These are phyloP conservation scores for Haliaeetus leucogaster DNA, from an alignment of 2,113 vertebrate genomes.

Conservation along the genomic window DNA sequence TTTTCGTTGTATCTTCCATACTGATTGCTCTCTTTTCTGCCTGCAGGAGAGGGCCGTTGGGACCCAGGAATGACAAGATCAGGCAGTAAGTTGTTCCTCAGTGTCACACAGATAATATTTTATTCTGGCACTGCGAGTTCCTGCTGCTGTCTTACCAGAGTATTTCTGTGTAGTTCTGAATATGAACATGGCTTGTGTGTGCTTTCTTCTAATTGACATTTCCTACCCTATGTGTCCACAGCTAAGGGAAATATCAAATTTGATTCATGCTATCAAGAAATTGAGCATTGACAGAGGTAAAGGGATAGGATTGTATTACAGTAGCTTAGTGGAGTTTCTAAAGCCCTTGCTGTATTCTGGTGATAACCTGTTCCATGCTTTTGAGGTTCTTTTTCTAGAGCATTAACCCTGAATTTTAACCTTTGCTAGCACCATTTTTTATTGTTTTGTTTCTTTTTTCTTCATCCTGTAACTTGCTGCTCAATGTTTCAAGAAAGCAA, in stretches of 20 bases:
- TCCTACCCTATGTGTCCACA: neutral
- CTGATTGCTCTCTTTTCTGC: constrained; percentile 29
- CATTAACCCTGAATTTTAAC: neutral
- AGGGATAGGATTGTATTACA: neutral
- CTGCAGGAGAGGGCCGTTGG: constrained; percentile 93
- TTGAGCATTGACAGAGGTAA: neutral
- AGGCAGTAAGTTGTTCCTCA: constrained; percentile 87
- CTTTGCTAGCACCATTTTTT: neutral
- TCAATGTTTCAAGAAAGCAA: neutral
- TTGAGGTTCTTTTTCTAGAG: neutral
- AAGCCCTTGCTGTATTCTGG: neutral
- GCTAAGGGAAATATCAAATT: neutral
- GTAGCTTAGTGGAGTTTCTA: neutral
- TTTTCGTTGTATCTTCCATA: neutral
- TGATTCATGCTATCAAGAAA: neutral
- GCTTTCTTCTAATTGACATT: neutral
- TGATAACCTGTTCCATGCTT: neutral
- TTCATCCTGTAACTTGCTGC: neutral
- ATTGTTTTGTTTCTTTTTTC: neutral
- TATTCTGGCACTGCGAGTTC: neutral
- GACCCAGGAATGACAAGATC: constrained; percentile 93
- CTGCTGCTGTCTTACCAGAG: neutral
- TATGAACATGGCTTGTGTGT: neutral
- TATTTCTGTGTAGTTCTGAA: neutral
- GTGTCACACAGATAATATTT: neutral